Evolutionary conservation across 2,113 vertebrate genomes (phyloP).

Genomic region (Catharus fuscescens): DNA sequence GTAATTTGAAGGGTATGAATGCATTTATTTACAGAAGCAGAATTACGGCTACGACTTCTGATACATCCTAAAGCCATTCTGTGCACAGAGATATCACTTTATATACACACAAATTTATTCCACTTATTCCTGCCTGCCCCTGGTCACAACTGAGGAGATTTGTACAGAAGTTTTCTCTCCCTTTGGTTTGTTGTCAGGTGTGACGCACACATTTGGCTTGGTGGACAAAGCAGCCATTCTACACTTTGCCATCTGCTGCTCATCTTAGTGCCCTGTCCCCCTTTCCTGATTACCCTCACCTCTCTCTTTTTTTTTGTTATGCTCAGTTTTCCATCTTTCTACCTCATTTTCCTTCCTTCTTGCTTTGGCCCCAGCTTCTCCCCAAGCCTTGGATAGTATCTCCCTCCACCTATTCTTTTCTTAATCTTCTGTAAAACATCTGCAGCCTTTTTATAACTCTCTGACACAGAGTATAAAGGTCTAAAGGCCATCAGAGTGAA

Average conservation of each 20-base stretch:
- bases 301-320: background rate
- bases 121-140: background rate
- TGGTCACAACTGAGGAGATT: background rate
- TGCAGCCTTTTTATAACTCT: background rate
- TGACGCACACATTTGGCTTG: background rate
- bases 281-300: background rate
- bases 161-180: background rate
- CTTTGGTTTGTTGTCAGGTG: background rate
- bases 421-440: background rate
- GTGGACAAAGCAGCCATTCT: background rate
- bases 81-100: background rate
- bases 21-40: background rate
- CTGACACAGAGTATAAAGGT: background rate
- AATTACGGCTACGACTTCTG: background rate
- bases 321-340: background rate
- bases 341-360: background rate
- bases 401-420: background rate
- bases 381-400: background rate
- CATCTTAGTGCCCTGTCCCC: background rate
- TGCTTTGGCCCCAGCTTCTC: background rate
- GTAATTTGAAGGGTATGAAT: background rate
- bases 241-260: background rate
- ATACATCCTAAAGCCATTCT: background rate
- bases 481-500: background rate
- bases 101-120: background rate